Percentiles rank a stretch among this genome's conserved stretches.
phyloP scores from a whole-genome alignment of 2,797 vertebrate genomes.

The Miichthys miiuy region DNA sequence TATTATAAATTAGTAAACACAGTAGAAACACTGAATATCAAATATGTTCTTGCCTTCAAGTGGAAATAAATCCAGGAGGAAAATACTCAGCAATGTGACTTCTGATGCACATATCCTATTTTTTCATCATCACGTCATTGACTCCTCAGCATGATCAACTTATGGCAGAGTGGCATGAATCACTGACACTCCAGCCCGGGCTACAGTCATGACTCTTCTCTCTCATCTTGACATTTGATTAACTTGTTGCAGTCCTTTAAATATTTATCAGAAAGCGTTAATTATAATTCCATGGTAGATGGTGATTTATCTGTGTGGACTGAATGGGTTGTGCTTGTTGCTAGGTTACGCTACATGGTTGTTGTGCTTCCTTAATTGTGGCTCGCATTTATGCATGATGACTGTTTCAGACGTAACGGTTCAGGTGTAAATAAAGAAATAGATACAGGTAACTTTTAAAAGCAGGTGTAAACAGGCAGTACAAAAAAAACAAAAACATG shows the following conservation, averaged over 20 bases:
- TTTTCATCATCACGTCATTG: constrained; percentile 25
- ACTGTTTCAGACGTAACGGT: constrained; percentile 2
- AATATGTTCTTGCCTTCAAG: background rate
- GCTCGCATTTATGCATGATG: background rate
- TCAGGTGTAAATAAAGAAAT: constrained; percentile 12
- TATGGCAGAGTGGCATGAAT: constrained; percentile 30
- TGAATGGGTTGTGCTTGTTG: constrained; percentile 43
- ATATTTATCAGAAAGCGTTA: constrained; percentile 20
- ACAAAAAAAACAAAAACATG: background rate
- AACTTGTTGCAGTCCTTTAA: constrained; percentile 6
- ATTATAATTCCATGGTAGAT: constrained; percentile 31
- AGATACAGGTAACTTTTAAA: background rate
- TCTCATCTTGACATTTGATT: constrained; percentile 33
- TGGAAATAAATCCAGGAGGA: constrained; percentile 2
- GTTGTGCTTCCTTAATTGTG: constrained; percentile 52
- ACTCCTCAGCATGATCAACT: constrained; percentile 22
- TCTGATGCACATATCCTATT: constrained; percentile 39
- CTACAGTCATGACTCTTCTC: constrained; percentile 12
- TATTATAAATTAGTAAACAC: background rate
- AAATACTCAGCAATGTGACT: background rate
- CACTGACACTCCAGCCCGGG: constrained; percentile 27
- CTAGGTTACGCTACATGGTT: constrained; percentile 56
- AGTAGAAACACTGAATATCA: background rate
- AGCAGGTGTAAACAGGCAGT: background rate
- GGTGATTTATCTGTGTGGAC: constrained; percentile 48